Percentiles rank a stretch among this genome's conserved stretches.
Evolutionary conservation across 2,888 invertebrate species (phyloP).

Genomic region (Mellilla xanthometata): DNA sequence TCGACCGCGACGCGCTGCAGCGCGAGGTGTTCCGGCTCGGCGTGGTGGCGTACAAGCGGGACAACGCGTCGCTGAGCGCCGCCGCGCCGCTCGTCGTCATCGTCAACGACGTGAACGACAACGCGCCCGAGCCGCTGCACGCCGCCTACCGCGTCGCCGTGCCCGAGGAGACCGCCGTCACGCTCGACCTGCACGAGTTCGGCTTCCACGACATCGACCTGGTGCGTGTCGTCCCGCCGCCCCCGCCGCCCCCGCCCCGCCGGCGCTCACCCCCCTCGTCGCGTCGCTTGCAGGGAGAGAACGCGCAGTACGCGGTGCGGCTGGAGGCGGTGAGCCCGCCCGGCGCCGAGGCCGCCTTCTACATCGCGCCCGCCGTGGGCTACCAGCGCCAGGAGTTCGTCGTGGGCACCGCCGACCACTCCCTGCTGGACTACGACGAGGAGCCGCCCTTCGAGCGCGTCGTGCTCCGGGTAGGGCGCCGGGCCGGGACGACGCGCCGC

Average conservation of each 20-base stretch:
- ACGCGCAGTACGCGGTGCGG: slow-evolving; percentile 80
- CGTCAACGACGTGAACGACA: slow-evolving; percentile 85
- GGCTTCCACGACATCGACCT: slow-evolving; percentile 79
- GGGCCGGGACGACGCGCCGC: no score
- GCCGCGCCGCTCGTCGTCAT: slow-evolving; percentile 61
- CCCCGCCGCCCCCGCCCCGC: no score
- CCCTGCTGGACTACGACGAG: slow-evolving; percentile 84
- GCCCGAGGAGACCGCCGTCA: slow-evolving; percentile 77
- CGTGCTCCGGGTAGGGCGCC: slow-evolving; percentile 59
- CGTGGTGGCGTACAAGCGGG: slow-evolving; percentile 72
- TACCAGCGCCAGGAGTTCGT: slow-evolving; percentile 83
- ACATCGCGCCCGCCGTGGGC: slow-evolving; percentile 82
- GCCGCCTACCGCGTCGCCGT: slow-evolving; percentile 59
- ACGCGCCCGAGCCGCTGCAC: slow-evolving; percentile 78
- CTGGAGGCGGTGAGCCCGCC: slow-evolving; percentile 59
- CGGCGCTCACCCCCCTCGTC: no score
- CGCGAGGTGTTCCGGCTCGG: slow-evolving; percentile 70
- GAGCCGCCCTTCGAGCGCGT: slow-evolving; percentile 70
- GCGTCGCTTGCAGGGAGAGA: slow-evolving; percentile 80
- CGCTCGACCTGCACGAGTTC: slow-evolving; percentile 72
- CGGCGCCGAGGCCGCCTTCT: slow-evolving; percentile 76
- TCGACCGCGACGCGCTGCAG: slow-evolving; percentile 72
- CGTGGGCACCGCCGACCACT: slow-evolving; percentile 79
- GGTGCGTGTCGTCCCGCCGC: slow-evolving; percentile 50
- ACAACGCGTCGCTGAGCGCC: slow-evolving; percentile 51